phyloP scores from a whole-genome alignment of 2,113 vertebrate genomes.

The Entomyzon cyanotis region DNA sequence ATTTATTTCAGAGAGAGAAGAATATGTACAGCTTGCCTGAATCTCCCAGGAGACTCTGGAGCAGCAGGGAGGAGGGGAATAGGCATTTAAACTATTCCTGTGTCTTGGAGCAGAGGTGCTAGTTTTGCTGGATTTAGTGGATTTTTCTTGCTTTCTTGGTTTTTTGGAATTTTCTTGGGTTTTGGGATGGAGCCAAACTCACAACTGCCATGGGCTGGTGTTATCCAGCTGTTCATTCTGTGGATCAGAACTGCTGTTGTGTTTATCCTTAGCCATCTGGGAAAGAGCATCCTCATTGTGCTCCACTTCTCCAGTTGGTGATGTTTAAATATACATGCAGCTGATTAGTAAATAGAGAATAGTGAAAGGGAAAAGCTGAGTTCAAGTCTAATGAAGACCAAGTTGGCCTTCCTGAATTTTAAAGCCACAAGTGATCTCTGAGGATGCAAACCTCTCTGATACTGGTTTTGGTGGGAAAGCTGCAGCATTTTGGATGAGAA shows the following conservation, averaged over 20 bases:
- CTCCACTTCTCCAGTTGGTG: not conserved
- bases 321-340: conserved; percentile 2
- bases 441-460: not conserved
- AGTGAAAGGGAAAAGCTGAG: not conserved
- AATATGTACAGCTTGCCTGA: not conserved
- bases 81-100: not conserved
- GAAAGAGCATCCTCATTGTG: not conserved
- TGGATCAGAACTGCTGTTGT: conserved; percentile 4
- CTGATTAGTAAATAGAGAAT: not conserved
- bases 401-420: not conserved
- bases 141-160: not conserved
- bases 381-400: not conserved
- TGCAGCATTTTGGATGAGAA: not conserved
- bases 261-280: not conserved
- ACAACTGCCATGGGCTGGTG: not conserved
- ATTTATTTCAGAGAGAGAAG: not conserved
- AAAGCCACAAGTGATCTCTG: not conserved
- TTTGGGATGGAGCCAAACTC: not conserved
- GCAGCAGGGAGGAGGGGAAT: not conserved
- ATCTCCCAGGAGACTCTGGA: not conserved
- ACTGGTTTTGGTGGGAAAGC: not conserved
- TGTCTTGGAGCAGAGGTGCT: not conserved
- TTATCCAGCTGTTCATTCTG: not conserved
- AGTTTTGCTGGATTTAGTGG: not conserved
- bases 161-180: not conserved